Percentiles rank a stretch among this genome's conserved stretches.
Conservation (phyloP, 2,888 invertebrate genomes). For the Drosophila meridionalis region DNA sequence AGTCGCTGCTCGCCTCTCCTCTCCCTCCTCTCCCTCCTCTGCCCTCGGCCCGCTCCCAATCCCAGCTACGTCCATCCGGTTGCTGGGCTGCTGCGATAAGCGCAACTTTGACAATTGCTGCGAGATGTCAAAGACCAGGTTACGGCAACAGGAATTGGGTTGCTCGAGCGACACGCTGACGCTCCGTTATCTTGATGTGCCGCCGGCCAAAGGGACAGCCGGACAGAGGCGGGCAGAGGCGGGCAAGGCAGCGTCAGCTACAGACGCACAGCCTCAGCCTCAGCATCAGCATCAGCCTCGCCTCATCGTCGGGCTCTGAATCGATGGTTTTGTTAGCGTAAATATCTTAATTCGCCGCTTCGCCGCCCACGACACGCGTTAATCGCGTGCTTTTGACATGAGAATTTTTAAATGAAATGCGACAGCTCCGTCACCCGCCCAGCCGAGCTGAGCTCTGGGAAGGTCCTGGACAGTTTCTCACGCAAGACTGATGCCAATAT, state of each 20-base stretch:
- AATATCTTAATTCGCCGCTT: constrained; percentile 78
- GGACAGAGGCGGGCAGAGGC: not conserved
- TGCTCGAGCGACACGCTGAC: constrained; percentile 36
- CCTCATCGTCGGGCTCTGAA: constrained; percentile 6
- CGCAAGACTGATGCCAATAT: not conserved
- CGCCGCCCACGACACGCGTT: constrained; percentile 76
- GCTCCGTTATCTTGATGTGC: constrained; percentile 55
- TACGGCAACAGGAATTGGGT: constrained; percentile 37
- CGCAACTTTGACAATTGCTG: constrained; percentile 65
- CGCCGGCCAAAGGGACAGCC: constrained; percentile 20
- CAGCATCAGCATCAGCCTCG: not conserved
- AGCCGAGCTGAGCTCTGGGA: not conserved
- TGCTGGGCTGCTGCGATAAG: constrained; percentile 68
- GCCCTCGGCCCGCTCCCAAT: not conserved
- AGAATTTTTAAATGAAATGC: constrained; percentile 61
- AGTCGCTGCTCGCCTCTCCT: constrained; percentile 2
- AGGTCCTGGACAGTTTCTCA: constrained; percentile 4
- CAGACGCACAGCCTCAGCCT: constrained; percentile 8
- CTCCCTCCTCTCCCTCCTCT: not conserved
- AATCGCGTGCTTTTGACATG: constrained; percentile 74
- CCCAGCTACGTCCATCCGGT: not conserved
- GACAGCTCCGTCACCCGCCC: constrained; percentile 35
- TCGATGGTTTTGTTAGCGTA: constrained; percentile 73
- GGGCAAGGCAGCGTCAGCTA: constrained; percentile 13
- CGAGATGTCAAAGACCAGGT: constrained; percentile 73